These are phyloP conservation scores for Eulithis prunata DNA, from an alignment of 2,888 invertebrate species.

Conservation along the genomic window DNA sequence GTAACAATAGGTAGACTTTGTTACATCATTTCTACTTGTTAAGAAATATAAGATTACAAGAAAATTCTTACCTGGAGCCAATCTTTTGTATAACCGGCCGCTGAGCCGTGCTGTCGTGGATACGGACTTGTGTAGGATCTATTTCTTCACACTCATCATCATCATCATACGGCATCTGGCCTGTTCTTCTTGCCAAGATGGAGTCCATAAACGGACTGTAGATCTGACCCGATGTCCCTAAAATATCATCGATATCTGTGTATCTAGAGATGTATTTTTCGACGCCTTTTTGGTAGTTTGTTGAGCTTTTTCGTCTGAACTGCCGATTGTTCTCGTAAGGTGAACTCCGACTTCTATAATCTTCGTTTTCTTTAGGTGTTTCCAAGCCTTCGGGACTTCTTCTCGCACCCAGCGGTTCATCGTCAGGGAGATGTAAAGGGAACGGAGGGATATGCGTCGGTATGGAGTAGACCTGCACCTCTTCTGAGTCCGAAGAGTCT, in stretches of 20 bases:
- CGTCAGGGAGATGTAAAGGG: constrained; percentile 76
- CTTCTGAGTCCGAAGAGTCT: constrained; percentile 74
- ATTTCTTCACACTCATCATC: constrained; percentile 88
- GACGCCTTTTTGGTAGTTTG: constrained; percentile 64
- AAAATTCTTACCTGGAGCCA: constrained; percentile 76
- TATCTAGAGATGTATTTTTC: constrained; percentile 91
- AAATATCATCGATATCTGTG: constrained; percentile 94
- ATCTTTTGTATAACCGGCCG: constrained; percentile 87
- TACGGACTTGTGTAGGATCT: constrained; percentile 90
- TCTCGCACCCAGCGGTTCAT: constrained; percentile 89
- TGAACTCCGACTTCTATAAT: constrained; percentile 79
- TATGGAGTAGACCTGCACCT: constrained; percentile 71
- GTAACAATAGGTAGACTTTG: too few species aligned
- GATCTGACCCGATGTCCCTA: constrained; percentile 86
- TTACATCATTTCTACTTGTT: too few species aligned
- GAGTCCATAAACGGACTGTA: constrained; percentile 87
- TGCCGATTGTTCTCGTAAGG: constrained; percentile 89
- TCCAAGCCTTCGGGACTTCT: constrained; percentile 92
- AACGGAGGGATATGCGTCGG: constrained; percentile 70
- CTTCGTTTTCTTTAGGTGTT: constrained; percentile 71
- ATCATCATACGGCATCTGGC: constrained; percentile 71
- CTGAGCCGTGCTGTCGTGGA: constrained; percentile 91
- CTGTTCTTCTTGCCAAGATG: constrained; percentile 74
- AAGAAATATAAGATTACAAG: too few species aligned
- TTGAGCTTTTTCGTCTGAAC: constrained; percentile 54